Base-by-base conservation (phyloP, 2,113 vertebrate species). In the Psilopsiagon aurifrons region DNA sequence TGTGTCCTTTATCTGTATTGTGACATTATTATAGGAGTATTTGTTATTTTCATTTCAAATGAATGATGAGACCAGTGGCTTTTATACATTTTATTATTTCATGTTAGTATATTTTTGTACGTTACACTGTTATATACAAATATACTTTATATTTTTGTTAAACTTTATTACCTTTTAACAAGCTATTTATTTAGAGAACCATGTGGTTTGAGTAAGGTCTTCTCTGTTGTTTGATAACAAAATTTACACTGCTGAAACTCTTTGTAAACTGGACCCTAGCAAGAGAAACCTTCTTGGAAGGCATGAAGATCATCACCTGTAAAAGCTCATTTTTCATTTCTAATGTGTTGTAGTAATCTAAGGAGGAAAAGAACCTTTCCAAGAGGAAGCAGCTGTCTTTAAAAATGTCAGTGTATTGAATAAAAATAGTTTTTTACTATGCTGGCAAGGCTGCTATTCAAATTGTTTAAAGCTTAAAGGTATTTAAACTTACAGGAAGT, bases 1-100 rank as follows among this genome's bases (percentile, higher is more conserved):
- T 17, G 9, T 10, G 7, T 79, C 41, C n/a, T n/a, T 82, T 83
- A 12, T 63, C 51, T 37, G 9, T 83, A 18, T 43, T 0, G 0
- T 68, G 23, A 7, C 17, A 10, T 63, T 86, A 37, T 86, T 86
- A 31, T 10, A 63, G n/a, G 79, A 82, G 17, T 59, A 22, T 6
- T 74, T 80, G 6, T 19, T 59, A 16, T 29, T 76, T 91, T 64
- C 4, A 31, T 74, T 51, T 86, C 17, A 52, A 77, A 73, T 64
- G 2, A 41, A 54, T 55, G 29, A n/a, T 39, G 25, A 70, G 39
- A 60, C 29, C 11, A 13, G 10, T 4, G 3, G 4, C 2, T n/a
- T 82, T 83, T 62, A 66, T 83, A 33, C 4, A 7, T 79, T 46
- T 22, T 55, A 35, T 35, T 82, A 20, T 78, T 88, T 76, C 27